Evolutionary conservation across 2,113 vertebrate species (phyloP).

Genomic region (Phyllopteryx taeniolatus): DNA sequence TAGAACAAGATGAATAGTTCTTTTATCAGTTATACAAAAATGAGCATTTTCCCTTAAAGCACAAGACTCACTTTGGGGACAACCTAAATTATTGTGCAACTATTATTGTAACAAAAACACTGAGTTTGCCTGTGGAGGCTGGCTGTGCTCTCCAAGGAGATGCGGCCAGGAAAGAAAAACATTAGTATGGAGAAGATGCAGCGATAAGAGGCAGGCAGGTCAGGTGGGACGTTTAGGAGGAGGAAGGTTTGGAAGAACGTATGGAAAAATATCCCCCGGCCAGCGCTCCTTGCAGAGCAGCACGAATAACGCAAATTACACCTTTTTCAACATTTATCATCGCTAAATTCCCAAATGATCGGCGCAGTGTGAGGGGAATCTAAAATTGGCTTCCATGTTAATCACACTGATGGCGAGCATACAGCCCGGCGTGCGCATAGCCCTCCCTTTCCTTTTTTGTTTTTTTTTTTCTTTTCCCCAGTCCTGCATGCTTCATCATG

Average conservation of each 20-base stretch:
- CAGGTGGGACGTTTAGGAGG: neutral
- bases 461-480: neutral
- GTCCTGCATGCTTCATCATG: neutral
- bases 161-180: neutral
- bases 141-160: neutral
- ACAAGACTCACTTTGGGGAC: neutral
- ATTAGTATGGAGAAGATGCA: neutral
- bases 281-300: neutral
- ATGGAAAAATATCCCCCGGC: neutral
- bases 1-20: neutral
- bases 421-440: neutral
- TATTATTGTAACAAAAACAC: neutral
- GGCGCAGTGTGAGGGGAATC: neutral
- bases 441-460: neutral
- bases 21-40: neutral
- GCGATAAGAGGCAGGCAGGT: neutral
- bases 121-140: neutral
- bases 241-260: neutral
- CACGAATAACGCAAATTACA: neutral
- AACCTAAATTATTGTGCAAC: neutral
- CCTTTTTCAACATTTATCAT: constrained; percentile 6
- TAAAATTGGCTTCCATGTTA: neutral
- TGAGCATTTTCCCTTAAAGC: neutral
- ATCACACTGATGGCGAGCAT: neutral
- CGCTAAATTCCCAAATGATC: constrained; percentile 1